A percentile compares a stretch with the other conserved stretches of the same genome.
These are phyloP conservation scores for Tetheella fluctuosa DNA, from an alignment of 2,888 invertebrate genomes.

Conservation along the genomic window DNA sequence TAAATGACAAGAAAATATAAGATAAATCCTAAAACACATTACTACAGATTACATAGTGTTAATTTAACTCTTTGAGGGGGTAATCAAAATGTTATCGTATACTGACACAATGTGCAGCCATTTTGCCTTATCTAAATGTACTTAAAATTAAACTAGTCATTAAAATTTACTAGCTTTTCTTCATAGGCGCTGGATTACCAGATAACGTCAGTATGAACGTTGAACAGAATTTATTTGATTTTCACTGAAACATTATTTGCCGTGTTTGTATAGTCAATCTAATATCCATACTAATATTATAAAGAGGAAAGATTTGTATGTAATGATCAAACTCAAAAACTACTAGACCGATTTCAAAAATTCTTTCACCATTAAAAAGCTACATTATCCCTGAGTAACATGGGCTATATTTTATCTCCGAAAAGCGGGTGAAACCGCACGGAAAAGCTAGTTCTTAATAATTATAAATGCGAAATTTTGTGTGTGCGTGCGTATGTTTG, in stretches of 20 bases:
- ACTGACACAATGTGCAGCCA: conserved; percentile 6
- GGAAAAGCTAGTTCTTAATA: too few relatives aligned
- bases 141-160: conserved; percentile 3
- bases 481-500: too few relatives aligned
- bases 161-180: conserved; percentile 1
- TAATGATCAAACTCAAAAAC: too few relatives aligned
- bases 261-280: too few relatives aligned
- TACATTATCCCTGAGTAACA: too few relatives aligned
- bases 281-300: background rate
- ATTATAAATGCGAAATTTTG: too few relatives aligned
- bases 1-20: background rate
- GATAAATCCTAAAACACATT: background rate
- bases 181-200: background rate
- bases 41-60: background rate
- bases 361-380: too few relatives aligned
- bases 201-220: background rate
- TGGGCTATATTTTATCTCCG: too few relatives aligned
- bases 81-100: conserved; percentile 7
- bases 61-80: background rate
- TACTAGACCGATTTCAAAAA: too few relatives aligned
- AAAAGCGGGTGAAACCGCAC: too few relatives aligned
- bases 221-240: background rate
- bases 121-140: conserved; percentile 7
- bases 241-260: background rate
- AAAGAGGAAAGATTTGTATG: too few relatives aligned